Conservation (phyloP, 2,113 vertebrate species). For the Cryptotis parvus region DNA sequence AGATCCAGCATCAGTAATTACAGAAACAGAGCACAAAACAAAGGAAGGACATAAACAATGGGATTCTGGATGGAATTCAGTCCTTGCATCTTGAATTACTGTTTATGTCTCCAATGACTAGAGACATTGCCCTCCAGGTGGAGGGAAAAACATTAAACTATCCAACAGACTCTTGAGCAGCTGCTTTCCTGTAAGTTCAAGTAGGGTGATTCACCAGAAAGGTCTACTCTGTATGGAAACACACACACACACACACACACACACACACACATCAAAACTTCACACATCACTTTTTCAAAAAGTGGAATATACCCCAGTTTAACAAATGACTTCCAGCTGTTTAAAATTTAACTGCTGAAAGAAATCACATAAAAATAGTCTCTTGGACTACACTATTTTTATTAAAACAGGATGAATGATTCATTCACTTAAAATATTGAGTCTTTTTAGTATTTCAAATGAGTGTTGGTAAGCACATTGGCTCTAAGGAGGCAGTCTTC, state of each 20-base stretch:
- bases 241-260: not conserved
- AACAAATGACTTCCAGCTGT: conserved; percentile 55
- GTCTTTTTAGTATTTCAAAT: not conserved
- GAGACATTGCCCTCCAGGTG: not conserved
- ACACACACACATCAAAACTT: too few species aligned
- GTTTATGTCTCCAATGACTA: not conserved
- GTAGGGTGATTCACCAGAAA: conserved; percentile 18
- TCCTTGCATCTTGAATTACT: not conserved
- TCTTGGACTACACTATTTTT: conserved; percentile 5
- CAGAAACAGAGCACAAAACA: not conserved
- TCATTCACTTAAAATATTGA: not conserved
- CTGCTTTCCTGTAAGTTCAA: conserved; percentile 34
- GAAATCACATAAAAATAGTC: conserved; percentile 25
- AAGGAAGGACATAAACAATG: conserved; percentile 20
- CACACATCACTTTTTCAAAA: conserved; percentile 33
- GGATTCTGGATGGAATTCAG: conserved; percentile 12
- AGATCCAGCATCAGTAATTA: not conserved
- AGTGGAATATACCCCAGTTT: conserved; percentile 4
- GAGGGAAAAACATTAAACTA: not conserved
- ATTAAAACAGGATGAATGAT: conserved; percentile 14
- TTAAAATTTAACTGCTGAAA: conserved; percentile 50
- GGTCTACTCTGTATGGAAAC: not conserved
- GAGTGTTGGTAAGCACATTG: not conserved
- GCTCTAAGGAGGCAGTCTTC: not conserved
- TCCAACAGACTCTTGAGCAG: not conserved